Base-by-base conservation (phyloP, 2,888 invertebrate species). In the Caenorhabditis macrosperma region DNA sequence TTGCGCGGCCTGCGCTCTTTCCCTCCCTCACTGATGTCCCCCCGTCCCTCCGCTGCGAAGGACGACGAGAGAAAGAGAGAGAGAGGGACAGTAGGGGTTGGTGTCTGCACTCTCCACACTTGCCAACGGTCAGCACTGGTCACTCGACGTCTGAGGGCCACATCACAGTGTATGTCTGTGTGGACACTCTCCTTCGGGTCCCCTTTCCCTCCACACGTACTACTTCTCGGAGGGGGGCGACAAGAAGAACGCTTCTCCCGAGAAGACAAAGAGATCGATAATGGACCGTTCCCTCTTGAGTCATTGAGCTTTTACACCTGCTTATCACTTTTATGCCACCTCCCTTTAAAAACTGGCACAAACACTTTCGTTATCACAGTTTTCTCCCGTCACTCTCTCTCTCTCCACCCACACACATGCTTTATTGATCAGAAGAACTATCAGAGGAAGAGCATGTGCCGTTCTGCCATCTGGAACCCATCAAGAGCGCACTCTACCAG, bases 101-200 rank as follows among this genome's bases (percentile, higher is more conserved):
- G 28, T 22, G 63, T 72, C 71, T 72, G 57, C 72, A 72, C 72
- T 63, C 72, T 72, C 72, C 64, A 48, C 64, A 72, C 72, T 64
- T 57, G 63, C 63, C 64, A 63, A 55, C 63, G 72, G 72, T 72
- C 72, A 72, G 55, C 35, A 26, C 63, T 46, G 72, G 72, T 72
- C 72, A 72, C 72, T 72, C 72, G 24, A 44, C 61, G 24, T 24
- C 71, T 10, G 41, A 24, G 38, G 72, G 72, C 55, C 72, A 63
- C 71, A 52, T 54, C 61, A 72, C 61, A 41, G 66, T 54, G 57
- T 55, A 20, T 33, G 52, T 50, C 52, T 59, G 52, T 71, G 72
- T 72, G 72, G 72, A 72, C 71, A 63, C 71, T 69, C 52, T 69
- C 46, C 68, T 24, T 60, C 59, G 50, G 63, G 55, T 20, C 57